These are phyloP conservation scores for Drosophila willistoni DNA, from an alignment of 1,140 invertebrate genomes.

Conservation along the genomic window DNA sequence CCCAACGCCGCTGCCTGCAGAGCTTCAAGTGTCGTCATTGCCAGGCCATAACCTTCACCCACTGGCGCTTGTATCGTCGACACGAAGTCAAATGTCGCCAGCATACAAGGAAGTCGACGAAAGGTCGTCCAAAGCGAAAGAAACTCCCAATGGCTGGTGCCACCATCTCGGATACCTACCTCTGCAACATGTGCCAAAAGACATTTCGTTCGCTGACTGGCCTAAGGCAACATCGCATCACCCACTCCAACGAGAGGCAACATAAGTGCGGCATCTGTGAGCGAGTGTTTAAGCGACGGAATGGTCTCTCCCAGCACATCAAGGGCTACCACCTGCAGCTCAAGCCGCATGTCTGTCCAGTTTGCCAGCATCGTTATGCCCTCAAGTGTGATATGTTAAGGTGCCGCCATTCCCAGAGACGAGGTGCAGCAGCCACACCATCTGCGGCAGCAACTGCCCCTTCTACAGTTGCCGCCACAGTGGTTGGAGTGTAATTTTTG, in stretches of 20 bases:
- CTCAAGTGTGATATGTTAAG: conserved; percentile 82
- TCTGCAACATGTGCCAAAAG: conserved; percentile 63
- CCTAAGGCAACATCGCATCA: conserved; percentile 74
- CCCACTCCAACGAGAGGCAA: conserved; percentile 66
- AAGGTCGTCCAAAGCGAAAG: conserved; percentile 16
- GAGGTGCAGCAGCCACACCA: conserved; percentile 10
- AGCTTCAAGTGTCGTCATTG: conserved; percentile 76
- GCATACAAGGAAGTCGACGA: conserved; percentile 26
- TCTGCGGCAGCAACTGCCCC: not conserved
- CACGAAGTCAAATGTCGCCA: conserved; percentile 64
- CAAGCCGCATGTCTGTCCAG: conserved; percentile 73
- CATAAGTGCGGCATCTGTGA: conserved; percentile 74
- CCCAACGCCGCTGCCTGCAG: conserved; percentile 50
- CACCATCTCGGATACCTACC: conserved; percentile 19
- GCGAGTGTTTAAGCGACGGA: conserved; percentile 72
- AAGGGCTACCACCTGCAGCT: conserved; percentile 76
- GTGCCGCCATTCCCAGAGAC: conserved; percentile 70
- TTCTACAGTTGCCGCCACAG: not conserved
- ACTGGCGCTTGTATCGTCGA: conserved; percentile 72
- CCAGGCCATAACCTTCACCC: conserved; percentile 64
- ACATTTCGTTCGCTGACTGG: conserved; percentile 63
- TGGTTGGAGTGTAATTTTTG: not conserved
- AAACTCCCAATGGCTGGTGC: conserved; percentile 1
- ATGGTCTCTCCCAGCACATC: conserved; percentile 76
- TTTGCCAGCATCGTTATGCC: conserved; percentile 75